These are phyloP conservation scores for Altica lythri DNA, from an alignment of 2,888 invertebrate genomes.

Conservation along the genomic window DNA sequence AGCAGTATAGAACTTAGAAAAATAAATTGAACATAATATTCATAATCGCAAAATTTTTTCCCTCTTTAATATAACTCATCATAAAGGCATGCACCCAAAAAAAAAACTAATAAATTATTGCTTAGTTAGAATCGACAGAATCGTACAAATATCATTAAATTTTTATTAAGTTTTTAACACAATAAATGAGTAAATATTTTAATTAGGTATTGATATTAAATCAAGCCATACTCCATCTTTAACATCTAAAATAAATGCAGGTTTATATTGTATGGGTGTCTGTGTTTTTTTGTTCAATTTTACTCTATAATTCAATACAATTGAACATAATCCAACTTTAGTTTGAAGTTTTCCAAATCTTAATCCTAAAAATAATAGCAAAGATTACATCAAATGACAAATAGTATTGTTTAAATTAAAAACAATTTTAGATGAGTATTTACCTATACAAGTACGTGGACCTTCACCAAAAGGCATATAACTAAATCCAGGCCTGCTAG, in stretches of 20 bases:
- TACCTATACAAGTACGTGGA: conserved; percentile 53
- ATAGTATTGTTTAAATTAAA: not conserved
- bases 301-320: conserved; percentile 43
- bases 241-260: conserved; percentile 28
- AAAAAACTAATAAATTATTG: too few relatives aligned
- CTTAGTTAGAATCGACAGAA: too few relatives aligned
- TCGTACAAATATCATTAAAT: too few relatives aligned
- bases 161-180: too few relatives aligned
- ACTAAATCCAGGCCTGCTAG: conserved; percentile 32
- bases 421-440: conserved; percentile 1
- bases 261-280: conserved; percentile 38
- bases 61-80: too few relatives aligned
- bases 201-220: too few relatives aligned
- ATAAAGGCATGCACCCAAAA: too few relatives aligned
- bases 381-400: not conserved
- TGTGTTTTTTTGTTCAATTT: conserved; percentile 41
- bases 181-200: too few relatives aligned
- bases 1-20: too few relatives aligned
- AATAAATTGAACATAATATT: too few relatives aligned
- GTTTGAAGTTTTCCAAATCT: conserved; percentile 49
- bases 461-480: conserved; percentile 53
- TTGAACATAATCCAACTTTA: conserved; percentile 44
- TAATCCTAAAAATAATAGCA: conserved; percentile 43
- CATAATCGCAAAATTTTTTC: too few relatives aligned
- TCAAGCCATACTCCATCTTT: conserved; percentile 43